phyloP scores from a whole-genome alignment of 2,797 vertebrate genomes.

The Bothrops alternatus region DNA sequence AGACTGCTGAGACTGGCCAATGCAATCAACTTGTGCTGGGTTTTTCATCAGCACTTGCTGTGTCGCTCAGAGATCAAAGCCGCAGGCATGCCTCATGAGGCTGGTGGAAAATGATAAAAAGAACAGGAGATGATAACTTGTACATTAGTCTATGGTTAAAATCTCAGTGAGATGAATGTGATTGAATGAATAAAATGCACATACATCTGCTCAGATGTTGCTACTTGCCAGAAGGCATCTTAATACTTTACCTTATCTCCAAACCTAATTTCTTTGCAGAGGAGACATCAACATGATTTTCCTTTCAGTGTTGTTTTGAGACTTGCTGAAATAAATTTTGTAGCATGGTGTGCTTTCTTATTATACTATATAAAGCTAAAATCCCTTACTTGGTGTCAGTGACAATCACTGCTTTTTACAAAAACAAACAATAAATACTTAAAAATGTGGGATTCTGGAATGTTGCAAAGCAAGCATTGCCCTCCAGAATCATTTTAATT shows the following conservation, averaged over 20 bases:
- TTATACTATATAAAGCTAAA: not conserved
- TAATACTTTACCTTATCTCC: not conserved
- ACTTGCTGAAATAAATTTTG: not conserved
- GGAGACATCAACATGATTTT: not conserved
- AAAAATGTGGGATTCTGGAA: not conserved
- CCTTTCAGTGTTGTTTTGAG: not conserved
- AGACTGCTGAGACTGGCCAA: not conserved
- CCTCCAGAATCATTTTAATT: not conserved
- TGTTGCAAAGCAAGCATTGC: not conserved
- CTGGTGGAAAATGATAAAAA: not conserved
- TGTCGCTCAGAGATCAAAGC: not conserved
- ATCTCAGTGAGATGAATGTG: not conserved
- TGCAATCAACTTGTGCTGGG: not conserved
- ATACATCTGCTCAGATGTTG: not conserved
- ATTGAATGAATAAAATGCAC: not conserved
- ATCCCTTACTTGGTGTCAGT: not conserved
- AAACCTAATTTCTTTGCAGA: not conserved
- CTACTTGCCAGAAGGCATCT: not conserved
- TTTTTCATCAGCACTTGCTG: not conserved
- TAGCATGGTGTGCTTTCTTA: not conserved
- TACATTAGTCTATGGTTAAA: not conserved
- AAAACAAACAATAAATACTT: not conserved
- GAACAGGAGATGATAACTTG: not conserved
- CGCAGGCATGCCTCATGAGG: not conserved
- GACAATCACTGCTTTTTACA: not conserved